These are phyloP conservation scores for Agrenia bidenticulata DNA, from an alignment of 2,888 invertebrate genomes.

Conservation along the genomic window DNA sequence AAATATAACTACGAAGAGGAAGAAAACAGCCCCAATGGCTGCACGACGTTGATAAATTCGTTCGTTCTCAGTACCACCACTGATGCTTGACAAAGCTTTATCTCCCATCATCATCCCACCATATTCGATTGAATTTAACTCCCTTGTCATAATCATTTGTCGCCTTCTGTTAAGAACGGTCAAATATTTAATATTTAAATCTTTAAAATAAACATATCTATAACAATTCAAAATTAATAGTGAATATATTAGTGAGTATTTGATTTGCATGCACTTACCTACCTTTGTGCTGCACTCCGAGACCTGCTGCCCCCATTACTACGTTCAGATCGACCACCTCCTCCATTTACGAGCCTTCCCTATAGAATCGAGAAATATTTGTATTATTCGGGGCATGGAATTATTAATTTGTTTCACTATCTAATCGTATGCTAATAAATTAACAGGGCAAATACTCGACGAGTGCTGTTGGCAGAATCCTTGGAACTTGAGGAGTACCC, in stretches of 20 bases:
- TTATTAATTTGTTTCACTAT: neutral
- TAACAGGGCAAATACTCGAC: conserved; percentile 38
- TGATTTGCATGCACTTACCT: conserved; percentile 27
- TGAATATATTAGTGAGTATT: no score
- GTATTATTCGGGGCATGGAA: no score
- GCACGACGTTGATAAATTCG: conserved; percentile 63
- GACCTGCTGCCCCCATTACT: conserved; percentile 28
- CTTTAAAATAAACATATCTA: no score
- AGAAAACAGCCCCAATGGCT: conserved; percentile 63
- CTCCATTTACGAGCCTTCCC: conserved; percentile 41
- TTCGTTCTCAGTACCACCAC: conserved; percentile 53
- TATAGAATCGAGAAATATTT: conserved; percentile 2
- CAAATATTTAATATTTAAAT: no score
- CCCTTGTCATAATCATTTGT: conserved; percentile 41
- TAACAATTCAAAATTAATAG: no score
- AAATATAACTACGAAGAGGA: conserved; percentile 62
- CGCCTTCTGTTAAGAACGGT: conserved; percentile 23
- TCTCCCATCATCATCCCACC: conserved; percentile 22
- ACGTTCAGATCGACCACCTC: conserved; percentile 16
- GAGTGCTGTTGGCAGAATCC: conserved; percentile 49
- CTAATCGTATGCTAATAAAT: neutral
- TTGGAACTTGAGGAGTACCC: conserved; percentile 68
- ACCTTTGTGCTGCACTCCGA: conserved; percentile 48
- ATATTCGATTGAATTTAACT: conserved; percentile 35
- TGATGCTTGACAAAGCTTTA: neutral